A percentile compares a stretch with the other conserved stretches of the same genome.
phyloP scores from a whole-genome alignment of 2,888 invertebrate species.

The Limenitis arthemis region DNA sequence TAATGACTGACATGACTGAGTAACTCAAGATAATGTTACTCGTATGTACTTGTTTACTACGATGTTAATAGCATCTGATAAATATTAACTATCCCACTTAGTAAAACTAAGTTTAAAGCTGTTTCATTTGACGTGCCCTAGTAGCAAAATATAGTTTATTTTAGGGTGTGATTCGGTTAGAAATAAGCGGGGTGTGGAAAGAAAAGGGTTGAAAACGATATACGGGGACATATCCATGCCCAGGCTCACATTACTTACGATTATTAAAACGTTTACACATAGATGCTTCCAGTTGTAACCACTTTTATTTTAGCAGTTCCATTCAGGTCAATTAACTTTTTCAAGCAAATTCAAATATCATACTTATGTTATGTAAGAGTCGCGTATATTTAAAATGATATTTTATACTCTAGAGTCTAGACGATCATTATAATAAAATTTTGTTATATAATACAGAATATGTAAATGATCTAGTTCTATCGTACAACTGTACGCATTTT shows the following conservation, averaged over 20 bases:
- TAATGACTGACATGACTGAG: background rate
- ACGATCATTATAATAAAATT: too few relatives aligned
- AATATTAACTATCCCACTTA: too few relatives aligned
- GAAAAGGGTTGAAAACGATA: conserved; percentile 56
- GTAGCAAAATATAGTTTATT: conserved; percentile 4
- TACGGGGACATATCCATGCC: conserved; percentile 49
- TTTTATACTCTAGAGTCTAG: too few relatives aligned
- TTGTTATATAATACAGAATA: too few relatives aligned
- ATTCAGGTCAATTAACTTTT: too few relatives aligned
- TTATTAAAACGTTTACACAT: background rate
- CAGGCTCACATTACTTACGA: conserved; percentile 21
- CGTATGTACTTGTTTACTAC: background rate
- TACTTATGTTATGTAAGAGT: too few relatives aligned
- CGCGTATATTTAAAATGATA: too few relatives aligned
- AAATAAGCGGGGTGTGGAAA: conserved; percentile 53
- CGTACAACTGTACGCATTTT: background rate
- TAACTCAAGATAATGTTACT: background rate
- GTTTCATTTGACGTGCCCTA: background rate
- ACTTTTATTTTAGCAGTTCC: too few relatives aligned
- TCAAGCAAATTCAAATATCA: too few relatives aligned
- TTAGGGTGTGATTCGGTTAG: conserved; percentile 29
- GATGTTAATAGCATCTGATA: background rate
- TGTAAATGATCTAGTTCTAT: too few relatives aligned
- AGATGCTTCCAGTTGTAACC: background rate
- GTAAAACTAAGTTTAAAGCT: background rate